Evolutionary conservation across 92 coral and sea anemone species (phyloP), one percentile per base, ranked within the genome.

Genomic region (Umimayanthus kanabou): DNA sequence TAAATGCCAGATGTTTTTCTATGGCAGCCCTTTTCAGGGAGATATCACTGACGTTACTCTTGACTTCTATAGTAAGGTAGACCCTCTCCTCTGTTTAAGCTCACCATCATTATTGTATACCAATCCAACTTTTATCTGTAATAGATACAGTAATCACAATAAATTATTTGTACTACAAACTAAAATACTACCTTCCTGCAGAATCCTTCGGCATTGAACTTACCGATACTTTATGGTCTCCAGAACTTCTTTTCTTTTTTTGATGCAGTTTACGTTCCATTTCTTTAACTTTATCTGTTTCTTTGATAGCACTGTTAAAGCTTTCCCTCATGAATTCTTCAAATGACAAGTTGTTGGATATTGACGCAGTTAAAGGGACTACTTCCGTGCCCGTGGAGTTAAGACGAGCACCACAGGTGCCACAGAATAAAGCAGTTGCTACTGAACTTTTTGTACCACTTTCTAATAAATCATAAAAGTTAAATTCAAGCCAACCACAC

Each of bases 61-160:
- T 82, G 76, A 40, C 86, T 30, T 82, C 86, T 82, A 65, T 65
- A 82, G 86, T 73, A 61, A 55, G 76, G 86, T 53, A 82, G 86
- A 82, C 72, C 86, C 86, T 50, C 85, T 81, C 49, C 18, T 82
- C 86, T 53, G 86, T 73, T 82, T 82, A 61, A 82, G 86, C 49
- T 82, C 76, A 82, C 86, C 86, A 82, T 82, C 74, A 72, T 26
- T 15, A 72, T 2, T 72, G 76, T 72, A 72, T 72, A 72, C 76
- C 40, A 72, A 72, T 72, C 76, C 76, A 72, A 72, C 76, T 72
- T 30, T 72, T 72, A 72, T 42, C 45, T 42, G 45, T 42, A 42
- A 42, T 42, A 3, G 45, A 42, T 4, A 42, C 45, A 42, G 45
- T 42, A 3, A 42, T 42, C 45, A 42, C 45, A 42, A 42, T 42